A percentile compares a stretch with the other conserved stretches of the same genome.
Conservation (phyloP, 2,797 vertebrate genomes). For the Micrastur ruficollis region DNA sequence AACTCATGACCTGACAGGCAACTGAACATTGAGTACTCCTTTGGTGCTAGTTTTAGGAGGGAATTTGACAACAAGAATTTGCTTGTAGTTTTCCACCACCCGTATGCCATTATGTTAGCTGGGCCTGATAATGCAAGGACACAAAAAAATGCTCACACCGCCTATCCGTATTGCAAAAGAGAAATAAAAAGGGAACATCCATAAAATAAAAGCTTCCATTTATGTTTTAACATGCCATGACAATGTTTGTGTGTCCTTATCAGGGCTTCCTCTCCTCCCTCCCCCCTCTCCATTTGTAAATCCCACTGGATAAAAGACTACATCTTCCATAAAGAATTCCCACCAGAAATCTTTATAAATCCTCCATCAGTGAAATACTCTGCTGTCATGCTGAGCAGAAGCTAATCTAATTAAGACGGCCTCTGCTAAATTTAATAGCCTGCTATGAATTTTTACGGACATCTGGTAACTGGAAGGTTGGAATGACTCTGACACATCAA, state of each 20-base stretch:
- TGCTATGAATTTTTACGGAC: conserved; percentile 80
- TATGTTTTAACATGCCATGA: conserved; percentile 64
- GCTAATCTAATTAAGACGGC: conserved; percentile 81
- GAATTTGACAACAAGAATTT: conserved; percentile 71
- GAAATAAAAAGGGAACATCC: conserved; percentile 67
- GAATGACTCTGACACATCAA: conserved; percentile 69
- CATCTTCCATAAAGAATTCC: conserved; percentile 78
- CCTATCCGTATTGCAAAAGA: neutral
- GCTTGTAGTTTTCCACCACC: conserved; percentile 61
- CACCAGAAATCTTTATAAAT: conserved; percentile 79
- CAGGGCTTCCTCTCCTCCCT: neutral
- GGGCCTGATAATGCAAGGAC: conserved; percentile 37
- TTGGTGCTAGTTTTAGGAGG: conserved; percentile 67
- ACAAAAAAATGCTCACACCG: neutral
- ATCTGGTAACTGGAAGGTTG: conserved; percentile 77
- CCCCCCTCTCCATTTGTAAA: conserved; percentile 45
- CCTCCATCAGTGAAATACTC: conserved; percentile 74
- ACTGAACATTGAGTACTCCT: conserved; percentile 59
- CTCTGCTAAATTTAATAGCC: conserved; percentile 82
- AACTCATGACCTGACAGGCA: conserved; percentile 67
- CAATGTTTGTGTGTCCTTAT: conserved; percentile 65
- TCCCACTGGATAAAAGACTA: conserved; percentile 73
- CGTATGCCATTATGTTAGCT: conserved; percentile 24
- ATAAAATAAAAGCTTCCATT: conserved; percentile 66
- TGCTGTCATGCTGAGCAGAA: conserved; percentile 75